Percentiles rank a stretch among this genome's conserved stretches.
Conservation (phyloP, 2,797 vertebrate genomes). For the Amblyraja radiata region DNA sequence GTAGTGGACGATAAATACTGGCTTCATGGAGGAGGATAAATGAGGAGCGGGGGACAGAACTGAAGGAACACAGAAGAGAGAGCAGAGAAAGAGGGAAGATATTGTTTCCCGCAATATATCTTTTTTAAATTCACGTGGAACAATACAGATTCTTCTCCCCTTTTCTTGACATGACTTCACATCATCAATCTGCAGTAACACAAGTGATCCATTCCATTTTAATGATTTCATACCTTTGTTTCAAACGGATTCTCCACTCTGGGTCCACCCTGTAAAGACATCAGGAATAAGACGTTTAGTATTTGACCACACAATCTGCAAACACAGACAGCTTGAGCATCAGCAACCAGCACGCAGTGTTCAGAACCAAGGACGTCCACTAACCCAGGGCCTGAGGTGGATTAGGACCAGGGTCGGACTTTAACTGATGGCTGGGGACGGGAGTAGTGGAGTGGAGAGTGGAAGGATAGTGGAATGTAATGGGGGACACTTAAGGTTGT, state of each 20-base stretch:
- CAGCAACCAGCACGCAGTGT: too few relatives aligned
- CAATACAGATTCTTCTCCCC: background rate
- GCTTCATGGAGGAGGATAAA: background rate
- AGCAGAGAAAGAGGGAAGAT: background rate
- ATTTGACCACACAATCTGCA: background rate
- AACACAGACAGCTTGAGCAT: too few relatives aligned
- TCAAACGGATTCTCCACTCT: constrained; percentile 73
- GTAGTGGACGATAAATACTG: background rate
- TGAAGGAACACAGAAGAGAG: background rate
- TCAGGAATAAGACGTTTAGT: constrained; percentile 27
- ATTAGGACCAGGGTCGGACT: too few relatives aligned
- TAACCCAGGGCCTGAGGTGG: too few relatives aligned
- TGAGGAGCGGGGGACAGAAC: background rate
- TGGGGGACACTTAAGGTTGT: too few relatives aligned
- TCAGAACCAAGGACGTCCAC: too few relatives aligned
- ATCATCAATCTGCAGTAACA: background rate
- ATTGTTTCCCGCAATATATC: too few relatives aligned
- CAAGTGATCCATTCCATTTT: background rate
- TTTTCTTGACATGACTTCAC: background rate
- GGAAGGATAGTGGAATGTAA: too few relatives aligned
- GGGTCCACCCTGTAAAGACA: constrained; percentile 73
- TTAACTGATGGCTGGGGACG: too few relatives aligned
- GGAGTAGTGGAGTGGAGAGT: too few relatives aligned
- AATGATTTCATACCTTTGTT: constrained; percentile 65
- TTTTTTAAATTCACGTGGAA: background rate